phyloP scores from a whole-genome alignment of 1,140 invertebrate genomes.

The Venturia canescens region DNA sequence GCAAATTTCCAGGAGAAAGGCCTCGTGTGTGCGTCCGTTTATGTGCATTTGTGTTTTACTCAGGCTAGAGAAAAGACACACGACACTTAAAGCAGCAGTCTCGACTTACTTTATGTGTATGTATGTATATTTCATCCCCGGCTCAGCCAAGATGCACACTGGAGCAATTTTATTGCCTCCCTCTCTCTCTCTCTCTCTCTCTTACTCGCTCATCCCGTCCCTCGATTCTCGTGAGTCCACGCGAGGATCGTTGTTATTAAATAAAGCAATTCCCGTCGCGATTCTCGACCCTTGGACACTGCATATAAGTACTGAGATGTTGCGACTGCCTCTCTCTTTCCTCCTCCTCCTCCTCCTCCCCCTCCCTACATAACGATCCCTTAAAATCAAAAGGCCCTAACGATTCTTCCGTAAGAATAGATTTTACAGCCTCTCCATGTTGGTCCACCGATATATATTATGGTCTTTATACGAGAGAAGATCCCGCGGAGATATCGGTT shows the following conservation, averaged over 20 bases:
- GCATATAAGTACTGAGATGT: background rate
- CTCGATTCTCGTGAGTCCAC: background rate
- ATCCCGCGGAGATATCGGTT: slow-evolving; percentile 70
- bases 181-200: slow-evolving; percentile 6
- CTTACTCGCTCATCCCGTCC: background rate
- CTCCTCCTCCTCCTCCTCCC: too few relatives aligned
- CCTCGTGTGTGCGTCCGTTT: slow-evolving; percentile 15
- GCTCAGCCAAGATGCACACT: background rate
- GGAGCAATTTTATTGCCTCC: slow-evolving; percentile 65
- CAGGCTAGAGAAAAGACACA: slow-evolving; percentile 51
- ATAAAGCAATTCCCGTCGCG: slow-evolving; percentile 72
- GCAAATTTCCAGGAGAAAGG: slow-evolving; percentile 32
- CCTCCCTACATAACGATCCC: background rate
- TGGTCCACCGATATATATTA: slow-evolving; percentile 25
- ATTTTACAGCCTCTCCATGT: slow-evolving; percentile 2
- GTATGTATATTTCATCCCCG: slow-evolving; percentile 56
- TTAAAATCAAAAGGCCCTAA: slow-evolving; percentile 14
- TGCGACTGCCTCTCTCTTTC: background rate
- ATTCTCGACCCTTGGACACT: slow-evolving; percentile 50
- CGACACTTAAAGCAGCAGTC: slow-evolving; percentile 61
- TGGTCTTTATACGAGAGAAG: slow-evolving; percentile 49
- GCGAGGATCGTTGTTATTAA: slow-evolving; percentile 67
- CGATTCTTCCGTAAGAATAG: slow-evolving; percentile 22
- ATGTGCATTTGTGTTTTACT: background rate
- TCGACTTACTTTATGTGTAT: slow-evolving; percentile 71